A percentile compares a stretch with the other conserved stretches of the same genome.
phyloP scores from a whole-genome alignment of 2,797 vertebrate genomes.

The Brachymystax lenok region DNA sequence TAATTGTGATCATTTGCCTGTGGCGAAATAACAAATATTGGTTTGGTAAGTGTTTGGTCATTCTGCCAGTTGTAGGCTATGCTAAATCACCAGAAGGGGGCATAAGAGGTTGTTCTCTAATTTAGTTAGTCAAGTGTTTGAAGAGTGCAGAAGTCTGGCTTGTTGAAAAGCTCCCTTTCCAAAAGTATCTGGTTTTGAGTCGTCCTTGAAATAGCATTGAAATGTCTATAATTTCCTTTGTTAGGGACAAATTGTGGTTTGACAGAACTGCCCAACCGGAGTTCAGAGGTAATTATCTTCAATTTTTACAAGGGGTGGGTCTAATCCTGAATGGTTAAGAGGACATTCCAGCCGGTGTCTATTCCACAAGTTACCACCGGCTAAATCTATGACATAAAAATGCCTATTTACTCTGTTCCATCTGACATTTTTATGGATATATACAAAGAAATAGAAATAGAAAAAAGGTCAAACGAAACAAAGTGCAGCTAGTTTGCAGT shows the following conservation, averaged over 20 bases:
- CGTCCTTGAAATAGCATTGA: not conserved
- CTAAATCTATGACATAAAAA: too few relatives aligned
- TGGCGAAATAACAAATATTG: not conserved
- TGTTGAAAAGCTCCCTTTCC: not conserved
- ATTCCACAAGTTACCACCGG: too few relatives aligned
- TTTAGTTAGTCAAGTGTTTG: not conserved
- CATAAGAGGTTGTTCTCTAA: not conserved
- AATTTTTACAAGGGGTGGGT: not conserved
- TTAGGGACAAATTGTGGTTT: not conserved
- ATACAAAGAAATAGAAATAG: too few relatives aligned
- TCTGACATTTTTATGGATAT: too few relatives aligned
- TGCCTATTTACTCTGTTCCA: too few relatives aligned
- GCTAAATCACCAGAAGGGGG: conserved; percentile 5
- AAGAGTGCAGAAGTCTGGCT: not conserved
- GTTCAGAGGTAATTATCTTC: not conserved
- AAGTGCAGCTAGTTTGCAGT: too few relatives aligned
- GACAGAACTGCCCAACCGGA: not conserved
- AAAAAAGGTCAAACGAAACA: too few relatives aligned
- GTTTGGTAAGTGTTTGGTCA: not conserved
- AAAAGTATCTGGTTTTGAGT: not conserved
- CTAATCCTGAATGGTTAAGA: too few relatives aligned
- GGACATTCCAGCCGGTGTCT: too few relatives aligned
- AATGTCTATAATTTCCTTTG: not conserved
- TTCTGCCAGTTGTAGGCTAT: not conserved
- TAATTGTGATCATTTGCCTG: not conserved